Base-by-base conservation (phyloP, 2,797 vertebrate genomes). In the Malacoctenus gilli region DNA sequence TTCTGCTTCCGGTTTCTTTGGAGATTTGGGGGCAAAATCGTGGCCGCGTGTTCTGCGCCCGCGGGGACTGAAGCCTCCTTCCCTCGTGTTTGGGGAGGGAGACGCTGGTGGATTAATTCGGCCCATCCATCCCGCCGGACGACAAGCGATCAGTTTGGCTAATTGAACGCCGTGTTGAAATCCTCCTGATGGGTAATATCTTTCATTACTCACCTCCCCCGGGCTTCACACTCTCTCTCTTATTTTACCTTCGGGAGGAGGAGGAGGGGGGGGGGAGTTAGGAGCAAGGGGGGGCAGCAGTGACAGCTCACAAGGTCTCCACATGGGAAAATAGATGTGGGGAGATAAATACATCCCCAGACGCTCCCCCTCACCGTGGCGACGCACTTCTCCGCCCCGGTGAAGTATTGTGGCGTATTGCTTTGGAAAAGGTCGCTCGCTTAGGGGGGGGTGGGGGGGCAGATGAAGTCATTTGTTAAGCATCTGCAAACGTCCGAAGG, bases 81-180 rank as follows among this genome's bases (percentile, higher is more conserved):
- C 9, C 25, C 9, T 32, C 9, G 30, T 32, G 4, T 32, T 10
- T 32, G 30, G 30, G 30, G 30, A 32, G 30, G 9, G 30, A 32
- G 89, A 61, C 49, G 71, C 75, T 68, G 43, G 93, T 89, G 90
- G 91, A 94, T 95, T 94, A 92, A 94, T 95, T 93, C 90, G 84
- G 89, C 82, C 90, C 92, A 94, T 95, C 92, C 91, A 93, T 84
- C 67, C 61, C 82, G n/a, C 85, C 72, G 80, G 90, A 79, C 92
- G 95, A 95, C 94, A 94, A 91, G 93, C 91, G 85, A 95, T 97
- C 94, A 92, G 93, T 94, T 92, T 90, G 89, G 93, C 95, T 96
- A 96, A 97, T 95, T 95, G 94, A 95, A 94, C 92, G 89, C 85
- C 83, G 87, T 83, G 89, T 92, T 90, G 88, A 92, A 69, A 56